Conservation (phyloP, 2,113 vertebrate species). For the Barnardius zonarius region DNA sequence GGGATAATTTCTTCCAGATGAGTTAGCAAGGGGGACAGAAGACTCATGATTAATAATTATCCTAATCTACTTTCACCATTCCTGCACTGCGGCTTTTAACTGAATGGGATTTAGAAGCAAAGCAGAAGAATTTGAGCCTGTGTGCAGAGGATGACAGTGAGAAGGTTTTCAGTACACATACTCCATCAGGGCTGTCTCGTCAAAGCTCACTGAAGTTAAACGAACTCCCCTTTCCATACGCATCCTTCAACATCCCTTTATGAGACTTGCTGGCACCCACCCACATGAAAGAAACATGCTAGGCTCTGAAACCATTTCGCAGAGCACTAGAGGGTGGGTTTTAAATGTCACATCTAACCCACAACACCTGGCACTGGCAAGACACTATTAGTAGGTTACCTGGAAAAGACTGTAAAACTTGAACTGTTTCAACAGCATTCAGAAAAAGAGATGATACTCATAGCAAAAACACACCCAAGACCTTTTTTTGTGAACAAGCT, state of each 20-base stretch:
- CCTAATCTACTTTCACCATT: slow-evolving; percentile 49
- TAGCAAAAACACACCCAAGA: background rate
- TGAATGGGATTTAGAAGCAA: slow-evolving; percentile 19
- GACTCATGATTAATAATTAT: slow-evolving; percentile 60
- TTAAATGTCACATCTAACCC: background rate
- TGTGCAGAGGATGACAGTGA: background rate
- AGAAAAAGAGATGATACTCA: background rate
- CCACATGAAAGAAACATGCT: rapidly evolving
- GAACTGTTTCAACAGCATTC: background rate
- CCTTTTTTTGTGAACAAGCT: background rate
- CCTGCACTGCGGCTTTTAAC: background rate
- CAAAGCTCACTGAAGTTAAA: background rate
- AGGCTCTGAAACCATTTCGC: background rate
- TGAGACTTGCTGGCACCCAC: background rate
- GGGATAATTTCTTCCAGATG: slow-evolving; percentile 54
- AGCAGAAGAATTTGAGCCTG: background rate
- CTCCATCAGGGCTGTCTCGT: background rate
- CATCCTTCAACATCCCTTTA: background rate
- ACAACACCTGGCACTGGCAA: background rate
- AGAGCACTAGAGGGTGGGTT: background rate
- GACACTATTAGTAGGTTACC: background rate
- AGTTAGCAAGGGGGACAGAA: slow-evolving; percentile 54
- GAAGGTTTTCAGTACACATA: background rate
- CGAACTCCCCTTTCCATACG: background rate
- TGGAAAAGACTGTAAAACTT: background rate